These are phyloP conservation scores for Abrostola tripartita DNA, from an alignment of 2,888 invertebrate species.

Conservation along the genomic window DNA sequence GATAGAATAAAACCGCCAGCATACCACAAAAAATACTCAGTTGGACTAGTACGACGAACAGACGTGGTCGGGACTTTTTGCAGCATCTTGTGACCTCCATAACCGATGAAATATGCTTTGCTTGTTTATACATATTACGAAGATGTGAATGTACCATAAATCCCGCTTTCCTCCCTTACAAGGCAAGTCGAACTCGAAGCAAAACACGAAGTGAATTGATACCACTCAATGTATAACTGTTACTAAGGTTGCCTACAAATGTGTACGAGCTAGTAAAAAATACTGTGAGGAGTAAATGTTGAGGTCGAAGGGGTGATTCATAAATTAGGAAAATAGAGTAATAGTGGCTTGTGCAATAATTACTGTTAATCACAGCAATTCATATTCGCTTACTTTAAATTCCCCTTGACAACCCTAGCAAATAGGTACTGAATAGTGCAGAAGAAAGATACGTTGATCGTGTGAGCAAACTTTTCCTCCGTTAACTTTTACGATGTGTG, in stretches of 20 bases:
- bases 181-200: slow-evolving; percentile 41
- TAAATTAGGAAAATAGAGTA: neutral
- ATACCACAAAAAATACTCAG: neutral
- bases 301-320: neutral
- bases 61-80: slow-evolving; percentile 30
- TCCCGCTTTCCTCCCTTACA: slow-evolving; percentile 48
- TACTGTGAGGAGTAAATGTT: neutral
- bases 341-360: too few species aligned
- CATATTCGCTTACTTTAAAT: too few species aligned
- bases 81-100: slow-evolving; percentile 31
- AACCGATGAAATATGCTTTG: slow-evolving; percentile 38
- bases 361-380: too few species aligned
- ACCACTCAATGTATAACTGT: slow-evolving; percentile 41
- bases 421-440: slow-evolving; percentile 12
- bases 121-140: slow-evolving; percentile 42
- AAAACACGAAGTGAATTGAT: slow-evolving; percentile 49
- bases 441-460: slow-evolving; percentile 35
- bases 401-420: slow-evolving; percentile 26
- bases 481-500: slow-evolving; percentile 53
- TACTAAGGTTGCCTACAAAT: slow-evolving; percentile 32
- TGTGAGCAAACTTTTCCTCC: slow-evolving; percentile 37
- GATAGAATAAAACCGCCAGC: neutral
- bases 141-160: slow-evolving; percentile 33
- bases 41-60: neutral
- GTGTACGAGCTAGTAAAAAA: neutral